phyloP scores from a whole-genome alignment of 1,140 invertebrate genomes.

The Octopus bimaculoides region DNA sequence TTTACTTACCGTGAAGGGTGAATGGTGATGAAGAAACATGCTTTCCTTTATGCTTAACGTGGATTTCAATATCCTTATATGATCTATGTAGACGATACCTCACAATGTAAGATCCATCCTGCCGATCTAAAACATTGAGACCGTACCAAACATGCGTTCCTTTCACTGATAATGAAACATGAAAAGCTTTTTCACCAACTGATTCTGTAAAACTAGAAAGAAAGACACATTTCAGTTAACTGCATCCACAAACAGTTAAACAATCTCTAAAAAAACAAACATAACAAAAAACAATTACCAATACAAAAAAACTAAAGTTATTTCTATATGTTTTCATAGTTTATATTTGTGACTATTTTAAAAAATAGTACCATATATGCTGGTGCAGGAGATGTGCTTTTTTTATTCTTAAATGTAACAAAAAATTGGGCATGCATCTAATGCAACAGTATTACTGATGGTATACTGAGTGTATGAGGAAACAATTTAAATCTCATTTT shows the following conservation, averaged over 20 bases:
- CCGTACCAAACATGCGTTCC: slow-evolving; percentile 35
- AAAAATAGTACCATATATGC: neutral
- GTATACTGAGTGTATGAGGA: too few species aligned
- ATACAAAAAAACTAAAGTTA: neutral
- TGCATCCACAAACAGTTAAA: slow-evolving; percentile 59
- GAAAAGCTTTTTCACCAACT: slow-evolving; percentile 42
- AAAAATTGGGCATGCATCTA: too few species aligned
- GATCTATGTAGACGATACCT: slow-evolving; percentile 78
- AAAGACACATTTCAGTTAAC: slow-evolving; percentile 52
- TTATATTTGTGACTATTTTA: neutral
- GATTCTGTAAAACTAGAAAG: slow-evolving; percentile 47
- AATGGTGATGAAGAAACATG: slow-evolving; percentile 71
- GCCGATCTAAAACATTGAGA: slow-evolving; percentile 75
- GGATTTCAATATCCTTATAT: slow-evolving; percentile 71
- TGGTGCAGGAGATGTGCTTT: neutral
- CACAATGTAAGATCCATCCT: slow-evolving; percentile 83
- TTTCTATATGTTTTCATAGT: neutral
- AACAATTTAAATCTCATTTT: too few species aligned
- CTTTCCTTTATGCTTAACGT: slow-evolving; percentile 67
- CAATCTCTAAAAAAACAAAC: neutral
- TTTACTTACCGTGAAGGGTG: slow-evolving; percentile 63
- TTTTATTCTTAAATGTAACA: neutral
- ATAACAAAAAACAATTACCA: neutral
- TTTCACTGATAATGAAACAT: slow-evolving; percentile 26
- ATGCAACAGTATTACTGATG: too few species aligned